Evolutionary conservation across 2,888 invertebrate species (phyloP).

Genomic region (Trichopria drosophilae): DNA sequence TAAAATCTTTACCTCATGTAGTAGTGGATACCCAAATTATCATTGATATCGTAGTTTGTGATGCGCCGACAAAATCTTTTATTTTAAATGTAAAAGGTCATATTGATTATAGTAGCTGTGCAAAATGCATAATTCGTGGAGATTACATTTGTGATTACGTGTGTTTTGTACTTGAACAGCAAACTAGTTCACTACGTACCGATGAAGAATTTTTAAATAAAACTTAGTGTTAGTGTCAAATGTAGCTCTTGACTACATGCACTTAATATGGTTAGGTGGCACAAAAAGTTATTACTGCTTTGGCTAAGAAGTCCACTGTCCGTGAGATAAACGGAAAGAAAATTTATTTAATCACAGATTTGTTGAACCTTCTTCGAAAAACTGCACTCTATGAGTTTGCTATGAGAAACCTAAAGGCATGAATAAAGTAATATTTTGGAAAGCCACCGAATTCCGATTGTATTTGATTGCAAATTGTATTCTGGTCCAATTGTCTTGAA

Average conservation of each 20-base stretch:
- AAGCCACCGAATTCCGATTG: slow-evolving; percentile 33
- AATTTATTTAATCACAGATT: slow-evolving; percentile 9
- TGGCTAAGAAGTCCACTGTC: slow-evolving; percentile 15
- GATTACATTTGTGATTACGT: slow-evolving; percentile 11
- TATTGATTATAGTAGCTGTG: slow-evolving; percentile 27
- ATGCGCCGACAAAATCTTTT: slow-evolving; percentile 28
- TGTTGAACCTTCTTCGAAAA: slow-evolving; percentile 6
- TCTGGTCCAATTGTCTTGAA: slow-evolving; percentile 32
- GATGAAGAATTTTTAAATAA: slow-evolving; percentile 21
- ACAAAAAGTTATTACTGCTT: slow-evolving; percentile 27
- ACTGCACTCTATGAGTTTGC: slow-evolving; percentile 33
- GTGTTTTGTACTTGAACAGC: slow-evolving; percentile 28
- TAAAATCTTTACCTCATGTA: no score
- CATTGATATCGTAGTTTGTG: slow-evolving; percentile 21
- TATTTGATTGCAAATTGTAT: slow-evolving; percentile 34
- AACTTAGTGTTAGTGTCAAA: slow-evolving; percentile 25
- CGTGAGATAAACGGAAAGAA: slow-evolving; percentile 6
- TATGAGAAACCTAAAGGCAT: slow-evolving; percentile 27
- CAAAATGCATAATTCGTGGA: slow-evolving; percentile 27
- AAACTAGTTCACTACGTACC: no score
- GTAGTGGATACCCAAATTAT: no score
- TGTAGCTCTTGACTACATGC: slow-evolving; percentile 35
- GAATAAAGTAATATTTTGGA: slow-evolving; percentile 23
- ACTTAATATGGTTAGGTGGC: slow-evolving; percentile 24
- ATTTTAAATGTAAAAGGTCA: slow-evolving; percentile 22